A percentile compares a stretch with the other conserved stretches of the same genome.
Conservation (phyloP, 2,113 vertebrate species). For the Urocolius indicus region DNA sequence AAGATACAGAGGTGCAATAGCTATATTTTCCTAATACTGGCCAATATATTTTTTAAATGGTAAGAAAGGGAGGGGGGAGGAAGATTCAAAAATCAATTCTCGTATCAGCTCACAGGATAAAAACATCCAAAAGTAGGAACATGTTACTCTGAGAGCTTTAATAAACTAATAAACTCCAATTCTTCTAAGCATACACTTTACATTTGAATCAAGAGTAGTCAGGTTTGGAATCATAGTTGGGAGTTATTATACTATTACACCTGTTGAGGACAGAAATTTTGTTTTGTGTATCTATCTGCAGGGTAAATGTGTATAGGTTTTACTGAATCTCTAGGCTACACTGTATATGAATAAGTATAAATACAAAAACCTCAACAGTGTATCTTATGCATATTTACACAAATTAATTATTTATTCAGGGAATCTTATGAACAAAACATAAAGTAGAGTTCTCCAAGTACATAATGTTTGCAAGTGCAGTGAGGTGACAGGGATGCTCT, state of each 20-base stretch:
- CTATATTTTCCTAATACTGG: neutral
- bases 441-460: neutral
- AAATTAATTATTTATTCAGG: neutral
- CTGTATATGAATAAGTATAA: neutral
- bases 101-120: neutral
- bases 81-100: neutral
- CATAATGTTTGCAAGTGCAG: neutral
- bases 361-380: neutral
- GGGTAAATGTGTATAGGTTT: neutral
- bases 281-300: neutral
- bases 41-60: neutral
- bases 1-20: neutral
- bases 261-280: neutral
- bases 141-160: neutral
- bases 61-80: rapidly evolving
- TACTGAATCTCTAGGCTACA: neutral
- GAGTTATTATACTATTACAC: neutral
- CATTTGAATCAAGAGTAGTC: neutral
- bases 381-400: neutral
- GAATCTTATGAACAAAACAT: neutral
- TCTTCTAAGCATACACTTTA: neutral
- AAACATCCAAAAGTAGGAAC: neutral
- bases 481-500: neutral
- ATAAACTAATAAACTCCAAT: neutral
- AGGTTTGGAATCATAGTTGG: neutral